Percentiles rank a stretch among this genome's conserved stretches.
Evolutionary conservation across 2,888 invertebrate genomes (phyloP).

Genomic region (Heliconius ismenius): DNA sequence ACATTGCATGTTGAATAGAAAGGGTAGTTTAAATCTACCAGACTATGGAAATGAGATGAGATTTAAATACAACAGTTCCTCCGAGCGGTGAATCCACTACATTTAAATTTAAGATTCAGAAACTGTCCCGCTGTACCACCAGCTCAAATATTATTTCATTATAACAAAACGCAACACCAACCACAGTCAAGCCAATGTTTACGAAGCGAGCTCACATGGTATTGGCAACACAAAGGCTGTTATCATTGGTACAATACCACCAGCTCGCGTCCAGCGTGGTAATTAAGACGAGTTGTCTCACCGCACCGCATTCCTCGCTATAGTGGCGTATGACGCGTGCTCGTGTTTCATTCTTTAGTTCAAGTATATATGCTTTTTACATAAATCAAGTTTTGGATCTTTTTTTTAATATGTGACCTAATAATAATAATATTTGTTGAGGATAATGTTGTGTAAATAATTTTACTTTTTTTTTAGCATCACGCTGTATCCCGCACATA

Average conservation of each 20-base stretch:
- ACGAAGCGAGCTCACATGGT: background rate
- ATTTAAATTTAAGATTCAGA: background rate
- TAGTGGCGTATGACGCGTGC: constrained; percentile 35
- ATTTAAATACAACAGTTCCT: too few relatives aligned
- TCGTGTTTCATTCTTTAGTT: constrained; percentile 31
- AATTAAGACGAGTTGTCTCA: constrained; percentile 43
- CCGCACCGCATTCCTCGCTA: constrained; percentile 43
- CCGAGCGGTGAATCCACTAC: too few relatives aligned
- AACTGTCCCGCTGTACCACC: background rate
- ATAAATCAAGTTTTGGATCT: constrained; percentile 37
- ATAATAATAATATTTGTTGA: background rate
- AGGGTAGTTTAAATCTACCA: too few relatives aligned
- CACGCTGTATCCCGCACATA: too few relatives aligned
- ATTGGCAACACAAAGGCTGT: constrained; percentile 30
- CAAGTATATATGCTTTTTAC: constrained; percentile 20
- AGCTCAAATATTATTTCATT: background rate
- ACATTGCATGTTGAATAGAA: too few relatives aligned
- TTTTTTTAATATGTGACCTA: background rate
- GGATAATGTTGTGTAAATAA: background rate
- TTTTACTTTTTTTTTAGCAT: too few relatives aligned
- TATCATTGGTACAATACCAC: constrained; percentile 25
- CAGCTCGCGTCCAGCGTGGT: constrained; percentile 30
- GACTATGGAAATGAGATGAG: too few relatives aligned
- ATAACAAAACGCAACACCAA: background rate
- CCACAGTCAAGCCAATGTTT: constrained; percentile 6